phyloP scores from a whole-genome alignment of 2,888 invertebrate genomes.

The Dysmachus trigonus region DNA sequence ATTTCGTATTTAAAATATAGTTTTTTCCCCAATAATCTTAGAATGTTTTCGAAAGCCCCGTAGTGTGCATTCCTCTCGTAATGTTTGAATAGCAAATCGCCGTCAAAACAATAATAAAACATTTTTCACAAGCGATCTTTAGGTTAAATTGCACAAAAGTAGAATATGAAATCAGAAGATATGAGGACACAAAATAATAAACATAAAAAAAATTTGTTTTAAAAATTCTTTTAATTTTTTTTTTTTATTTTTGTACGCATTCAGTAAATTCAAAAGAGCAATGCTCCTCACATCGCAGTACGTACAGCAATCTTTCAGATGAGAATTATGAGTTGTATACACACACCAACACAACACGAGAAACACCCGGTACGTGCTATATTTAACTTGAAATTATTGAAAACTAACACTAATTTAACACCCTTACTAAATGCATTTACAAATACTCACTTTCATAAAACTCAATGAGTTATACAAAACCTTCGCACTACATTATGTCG shows the following conservation, averaged over 20 bases:
- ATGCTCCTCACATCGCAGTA: neutral
- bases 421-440: neutral
- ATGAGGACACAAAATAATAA: no score
- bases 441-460: neutral
- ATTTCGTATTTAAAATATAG: no score
- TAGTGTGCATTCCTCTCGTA: no score
- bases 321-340: slow-evolving; percentile 44
- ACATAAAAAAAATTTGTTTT: neutral
- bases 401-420: neutral
- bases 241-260: neutral
- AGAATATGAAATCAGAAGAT: no score
- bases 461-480: neutral
- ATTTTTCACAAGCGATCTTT: no score
- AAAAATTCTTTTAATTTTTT: neutral
- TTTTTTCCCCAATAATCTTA: no score
- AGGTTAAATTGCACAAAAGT: no score
- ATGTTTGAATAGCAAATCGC: no score
- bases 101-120: no score
- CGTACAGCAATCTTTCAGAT: neutral
- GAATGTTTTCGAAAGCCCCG: no score
- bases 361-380: neutral
- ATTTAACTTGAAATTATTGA: neutral
- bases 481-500: no score
- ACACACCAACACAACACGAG: neutral
- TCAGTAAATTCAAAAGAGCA: neutral